Evolutionary conservation across 1,140 invertebrate genomes (phyloP).

Genomic region (Thrips palmi): DNA sequence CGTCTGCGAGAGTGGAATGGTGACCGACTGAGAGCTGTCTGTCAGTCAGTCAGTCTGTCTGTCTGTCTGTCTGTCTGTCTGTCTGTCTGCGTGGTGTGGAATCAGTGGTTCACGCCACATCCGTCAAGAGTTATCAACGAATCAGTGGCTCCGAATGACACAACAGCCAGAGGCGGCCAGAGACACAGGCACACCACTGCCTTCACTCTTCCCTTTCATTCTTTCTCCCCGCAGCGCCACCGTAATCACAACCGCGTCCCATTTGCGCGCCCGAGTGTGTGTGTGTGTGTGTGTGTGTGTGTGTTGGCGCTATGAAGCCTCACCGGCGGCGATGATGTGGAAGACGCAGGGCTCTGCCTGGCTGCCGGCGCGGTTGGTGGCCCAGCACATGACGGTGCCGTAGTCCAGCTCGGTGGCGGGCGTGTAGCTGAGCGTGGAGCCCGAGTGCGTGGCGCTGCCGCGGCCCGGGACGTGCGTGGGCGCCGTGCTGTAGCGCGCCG

Average conservation of each 20-base stretch:
- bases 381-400: slow-evolving; percentile 49
- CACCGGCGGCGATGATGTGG: slow-evolving; percentile 49
- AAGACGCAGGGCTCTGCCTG: slow-evolving; percentile 52
- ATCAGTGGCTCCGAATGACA: too few species aligned
- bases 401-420: slow-evolving; percentile 61
- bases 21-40: too few species aligned
- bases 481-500: slow-evolving; percentile 34
- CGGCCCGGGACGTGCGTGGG: slow-evolving; percentile 30
- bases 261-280: too few species aligned
- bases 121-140: too few species aligned
- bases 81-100: too few species aligned
- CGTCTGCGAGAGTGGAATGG: too few species aligned
- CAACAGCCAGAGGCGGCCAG: too few species aligned
- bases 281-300: too few species aligned
- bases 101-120: too few species aligned
- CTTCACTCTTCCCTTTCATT: background rate
- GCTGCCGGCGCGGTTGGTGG: slow-evolving; percentile 40
- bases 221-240: background rate
- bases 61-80: too few species aligned
- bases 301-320: background rate
- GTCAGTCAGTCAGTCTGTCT: too few species aligned
- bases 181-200: too few species aligned
- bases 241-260: background rate
- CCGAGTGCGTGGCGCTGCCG: background rate
- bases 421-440: slow-evolving; percentile 53